Percentiles rank a stretch among this genome's conserved stretches.
phyloP scores from a whole-genome alignment of 2,797 vertebrate genomes.

The Sebastes nivosus region DNA sequence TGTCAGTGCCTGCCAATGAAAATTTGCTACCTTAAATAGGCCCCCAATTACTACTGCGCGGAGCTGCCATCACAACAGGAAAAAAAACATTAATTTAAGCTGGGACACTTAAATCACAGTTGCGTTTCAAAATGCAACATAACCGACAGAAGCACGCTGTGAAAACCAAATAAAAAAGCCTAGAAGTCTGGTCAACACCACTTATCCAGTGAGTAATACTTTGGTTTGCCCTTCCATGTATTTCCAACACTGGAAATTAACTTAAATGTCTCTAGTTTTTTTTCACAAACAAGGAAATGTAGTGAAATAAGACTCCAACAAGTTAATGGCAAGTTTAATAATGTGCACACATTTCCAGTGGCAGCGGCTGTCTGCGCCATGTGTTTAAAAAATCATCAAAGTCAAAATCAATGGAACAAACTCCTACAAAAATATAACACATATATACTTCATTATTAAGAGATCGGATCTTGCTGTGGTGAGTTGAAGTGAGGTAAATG shows the following conservation, averaged over 20 bases:
- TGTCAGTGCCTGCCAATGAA: no score
- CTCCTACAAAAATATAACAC: slow-evolving; percentile 12
- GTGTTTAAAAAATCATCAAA: slow-evolving; percentile 45
- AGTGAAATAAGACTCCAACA: slow-evolving; percentile 27
- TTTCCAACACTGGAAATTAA: slow-evolving; percentile 17
- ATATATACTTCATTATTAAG: slow-evolving; percentile 46
- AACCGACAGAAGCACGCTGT: not conserved
- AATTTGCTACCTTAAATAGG: no score
- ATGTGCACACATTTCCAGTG: slow-evolving; percentile 31
- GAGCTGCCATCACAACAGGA: no score
- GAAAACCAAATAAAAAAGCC: slow-evolving; percentile 8
- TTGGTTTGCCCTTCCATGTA: slow-evolving; percentile 8
- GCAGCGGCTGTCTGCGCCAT: slow-evolving; percentile 8
- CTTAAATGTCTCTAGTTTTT: not conserved
- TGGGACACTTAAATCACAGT: not conserved
- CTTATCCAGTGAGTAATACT: slow-evolving; percentile 5
- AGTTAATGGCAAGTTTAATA: slow-evolving; percentile 44
- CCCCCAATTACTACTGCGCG: no score
- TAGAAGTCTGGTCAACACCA: not conserved
- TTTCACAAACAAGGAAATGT: slow-evolving; percentile 33
- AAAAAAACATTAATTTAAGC: not conserved
- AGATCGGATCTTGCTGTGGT: slow-evolving; percentile 42
- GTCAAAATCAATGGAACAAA: slow-evolving; percentile 39
- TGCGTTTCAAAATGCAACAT: slow-evolving; percentile 18
- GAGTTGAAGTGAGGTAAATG: slow-evolving; percentile 85